Base-by-base conservation (phyloP, 2,888 invertebrate species). In the Tortrix viridana region DNA sequence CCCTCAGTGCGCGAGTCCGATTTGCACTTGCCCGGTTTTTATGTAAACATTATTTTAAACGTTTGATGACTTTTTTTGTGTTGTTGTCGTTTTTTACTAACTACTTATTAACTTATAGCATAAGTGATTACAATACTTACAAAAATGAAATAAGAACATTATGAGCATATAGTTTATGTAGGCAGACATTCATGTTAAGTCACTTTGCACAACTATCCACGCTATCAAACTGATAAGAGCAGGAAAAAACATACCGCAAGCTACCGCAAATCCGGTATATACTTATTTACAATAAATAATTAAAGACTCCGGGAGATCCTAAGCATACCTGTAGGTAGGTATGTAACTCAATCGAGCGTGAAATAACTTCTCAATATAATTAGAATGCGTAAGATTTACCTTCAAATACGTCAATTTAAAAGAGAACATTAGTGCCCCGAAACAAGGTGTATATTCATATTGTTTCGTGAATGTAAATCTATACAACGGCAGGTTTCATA, bases 351-450 rank as follows among this genome's bases (percentile, higher is more conserved):
- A 32, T 49, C 49, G 18, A 32, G 32, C 32, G 49, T 18, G 32
- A 49, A 49, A 49, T 32, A 26, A 18, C 49, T 32, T 32, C 41
- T 32, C 32, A 32, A 32, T 23, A 47, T 19, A 3, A 19, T 48
- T 48, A 26, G 23, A n/a, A 48, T 22, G 12, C 3, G 7, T 6
- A 47, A 20, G 16, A 48, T 26, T 9, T 37, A 2, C 32, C 18
- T 41, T 41, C 41, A 41, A 1, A 18, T n/a, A 18, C 2, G 6
- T 4, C 3, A 16, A 20, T 18, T 22, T 16, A 38, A 47, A 60
- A 53, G 14, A 32, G 52, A 26, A 16, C 38, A 53, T 19, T 26
- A 12, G 6, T 18, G 2, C 0, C 3, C 23, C 12, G n/a, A 19
- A n/a, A 43, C 18, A 49, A 32, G 41, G 43, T 22, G 12, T 22